Evolutionary conservation across 2,888 invertebrate species (phyloP).

Genomic region (Amphipyra berbera): DNA sequence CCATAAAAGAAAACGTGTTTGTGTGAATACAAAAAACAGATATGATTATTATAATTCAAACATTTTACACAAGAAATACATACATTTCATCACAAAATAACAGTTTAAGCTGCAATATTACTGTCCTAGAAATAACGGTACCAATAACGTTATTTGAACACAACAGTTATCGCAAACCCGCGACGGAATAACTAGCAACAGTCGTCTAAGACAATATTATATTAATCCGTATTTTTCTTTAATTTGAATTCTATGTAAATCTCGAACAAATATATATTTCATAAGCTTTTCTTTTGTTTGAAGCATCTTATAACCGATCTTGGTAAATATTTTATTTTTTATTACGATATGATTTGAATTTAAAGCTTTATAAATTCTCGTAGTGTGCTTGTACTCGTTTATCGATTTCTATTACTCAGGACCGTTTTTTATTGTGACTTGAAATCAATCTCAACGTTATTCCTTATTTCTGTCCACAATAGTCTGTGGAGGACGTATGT

Average conservation of each 20-base stretch:
- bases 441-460: conserved; percentile 13
- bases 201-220: background rate
- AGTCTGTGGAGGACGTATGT: conserved; percentile 19
- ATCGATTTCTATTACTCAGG: conserved; percentile 2
- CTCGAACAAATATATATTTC: too few relatives aligned
- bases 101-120: conserved; percentile 55
- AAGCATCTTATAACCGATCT: conserved; percentile 7
- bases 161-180: conserved; percentile 53
- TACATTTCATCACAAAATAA: conserved; percentile 53
- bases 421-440: background rate
- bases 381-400: conserved; percentile 18
- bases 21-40: background rate
- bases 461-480: conserved; percentile 28
- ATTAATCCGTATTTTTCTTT: too few relatives aligned
- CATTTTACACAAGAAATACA: conserved; percentile 34
- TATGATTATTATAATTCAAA: conserved; percentile 17
- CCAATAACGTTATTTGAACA: conserved; percentile 67
- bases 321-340: conserved; percentile 2
- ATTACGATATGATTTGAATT: conserved; percentile 27
- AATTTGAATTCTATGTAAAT: too few relatives aligned
- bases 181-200: conserved; percentile 11
- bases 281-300: too few relatives aligned
- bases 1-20: conserved; percentile 1
- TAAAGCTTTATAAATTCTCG: conserved; percentile 25
- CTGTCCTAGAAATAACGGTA: conserved; percentile 68